Conservation (phyloP, 2,113 vertebrate genomes). For the Ceyx melanurus region DNA sequence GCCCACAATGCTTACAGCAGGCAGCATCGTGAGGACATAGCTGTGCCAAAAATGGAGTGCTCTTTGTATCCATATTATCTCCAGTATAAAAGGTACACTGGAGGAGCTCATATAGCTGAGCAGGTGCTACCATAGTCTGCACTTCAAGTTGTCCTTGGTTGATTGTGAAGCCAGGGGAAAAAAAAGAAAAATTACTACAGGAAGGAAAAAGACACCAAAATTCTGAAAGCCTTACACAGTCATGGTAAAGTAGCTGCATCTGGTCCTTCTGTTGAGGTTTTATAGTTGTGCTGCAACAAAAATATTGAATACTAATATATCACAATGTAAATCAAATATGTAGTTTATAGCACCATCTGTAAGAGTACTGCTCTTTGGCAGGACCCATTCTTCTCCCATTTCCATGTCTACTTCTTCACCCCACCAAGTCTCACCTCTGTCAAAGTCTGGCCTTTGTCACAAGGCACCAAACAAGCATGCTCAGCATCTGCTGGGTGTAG, state of each 20-base stretch:
- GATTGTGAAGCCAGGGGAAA: background rate
- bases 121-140: background rate
- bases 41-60: background rate
- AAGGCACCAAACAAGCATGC: background rate
- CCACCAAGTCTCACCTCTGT: background rate
- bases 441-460: background rate
- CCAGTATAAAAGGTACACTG: background rate
- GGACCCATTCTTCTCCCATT: background rate
- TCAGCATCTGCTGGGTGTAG: background rate
- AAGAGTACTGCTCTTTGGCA: background rate
- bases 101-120: background rate
- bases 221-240: background rate
- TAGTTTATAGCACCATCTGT: background rate
- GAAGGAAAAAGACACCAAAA: background rate
- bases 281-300: background rate
- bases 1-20: background rate
- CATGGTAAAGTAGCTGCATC: background rate
- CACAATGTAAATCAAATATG: background rate
- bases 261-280: background rate
- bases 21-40: background rate
- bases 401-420: background rate
- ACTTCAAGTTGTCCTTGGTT: background rate
- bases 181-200: background rate
- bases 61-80: background rate
- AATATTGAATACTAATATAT: background rate